Conservation (phyloP, 2,888 invertebrate species). For the Acanthoscelides obtectus region DNA sequence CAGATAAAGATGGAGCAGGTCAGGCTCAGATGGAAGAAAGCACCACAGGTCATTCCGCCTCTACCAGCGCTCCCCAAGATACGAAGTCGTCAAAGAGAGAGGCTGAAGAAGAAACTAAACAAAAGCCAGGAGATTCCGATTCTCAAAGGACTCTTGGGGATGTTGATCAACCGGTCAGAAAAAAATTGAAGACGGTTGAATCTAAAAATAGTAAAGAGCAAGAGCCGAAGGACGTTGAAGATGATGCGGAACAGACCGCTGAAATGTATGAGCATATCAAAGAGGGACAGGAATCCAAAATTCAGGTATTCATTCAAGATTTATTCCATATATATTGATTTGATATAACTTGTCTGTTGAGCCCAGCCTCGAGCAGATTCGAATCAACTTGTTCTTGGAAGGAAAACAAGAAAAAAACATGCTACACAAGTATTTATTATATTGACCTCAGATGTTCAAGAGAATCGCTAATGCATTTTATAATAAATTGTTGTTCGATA, state of each 20-base stretch:
- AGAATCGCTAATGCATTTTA: too few species aligned
- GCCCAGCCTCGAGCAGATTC: too few species aligned
- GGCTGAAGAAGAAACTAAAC: conserved; percentile 50
- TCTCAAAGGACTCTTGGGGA: conserved; percentile 66
- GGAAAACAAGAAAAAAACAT: neutral
- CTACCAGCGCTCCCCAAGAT: conserved; percentile 38
- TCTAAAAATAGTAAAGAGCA: conserved; percentile 36
- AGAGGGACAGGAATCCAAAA: conserved; percentile 69
- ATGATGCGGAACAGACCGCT: conserved; percentile 41
- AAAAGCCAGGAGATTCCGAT: conserved; percentile 71
- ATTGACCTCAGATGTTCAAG: too few species aligned
- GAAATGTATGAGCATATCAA: conserved; percentile 78
- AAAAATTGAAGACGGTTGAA: conserved; percentile 52
- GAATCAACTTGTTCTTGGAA: neutral
- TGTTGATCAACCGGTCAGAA: conserved; percentile 58
- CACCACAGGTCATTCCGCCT: conserved; percentile 62
- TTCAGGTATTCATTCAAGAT: conserved; percentile 51
- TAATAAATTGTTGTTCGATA: neutral
- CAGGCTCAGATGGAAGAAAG: conserved; percentile 71
- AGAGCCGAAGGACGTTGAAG: conserved; percentile 44
- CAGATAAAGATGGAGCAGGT: conserved; percentile 64
- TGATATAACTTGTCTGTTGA: too few species aligned
- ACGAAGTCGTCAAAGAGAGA: conserved; percentile 33
- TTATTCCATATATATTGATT: neutral
- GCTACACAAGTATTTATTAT: too few species aligned